Conservation (phyloP, 2,113 vertebrate species). For the Pao palembangensis region DNA sequence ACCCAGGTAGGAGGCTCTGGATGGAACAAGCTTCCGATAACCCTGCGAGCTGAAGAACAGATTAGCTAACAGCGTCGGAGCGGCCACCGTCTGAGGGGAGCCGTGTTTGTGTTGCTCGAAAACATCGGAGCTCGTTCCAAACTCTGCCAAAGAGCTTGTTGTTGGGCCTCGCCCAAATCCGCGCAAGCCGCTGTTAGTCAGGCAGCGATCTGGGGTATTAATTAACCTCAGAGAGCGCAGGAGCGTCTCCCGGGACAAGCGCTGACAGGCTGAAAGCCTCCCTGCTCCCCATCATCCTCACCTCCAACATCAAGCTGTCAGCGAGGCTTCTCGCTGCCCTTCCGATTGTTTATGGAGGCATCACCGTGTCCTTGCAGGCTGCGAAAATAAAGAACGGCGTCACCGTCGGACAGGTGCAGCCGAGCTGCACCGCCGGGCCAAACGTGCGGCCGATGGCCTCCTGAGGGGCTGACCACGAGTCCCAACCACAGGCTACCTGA, state of each 20-base stretch:
- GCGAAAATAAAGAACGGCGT: constrained; percentile 54
- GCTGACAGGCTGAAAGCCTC: constrained; percentile 57
- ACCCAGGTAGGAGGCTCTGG: constrained; percentile 25
- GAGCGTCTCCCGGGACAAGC: constrained; percentile 24
- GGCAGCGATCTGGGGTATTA: constrained; percentile 37
- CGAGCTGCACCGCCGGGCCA: constrained; percentile 1
- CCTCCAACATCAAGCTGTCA: constrained; percentile 64
- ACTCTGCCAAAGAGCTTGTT: too few relatives aligned
- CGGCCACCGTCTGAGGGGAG: too few relatives aligned
- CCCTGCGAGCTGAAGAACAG: too few relatives aligned
- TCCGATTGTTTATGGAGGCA: constrained; percentile 52
- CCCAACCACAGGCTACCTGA: too few relatives aligned
- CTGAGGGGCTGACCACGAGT: too few relatives aligned
- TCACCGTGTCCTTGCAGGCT: constrained; percentile 45
- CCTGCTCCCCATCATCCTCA: constrained; percentile 33
- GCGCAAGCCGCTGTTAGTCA: too few relatives aligned
- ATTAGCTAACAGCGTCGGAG: too few relatives aligned
- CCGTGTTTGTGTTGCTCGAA: too few relatives aligned
- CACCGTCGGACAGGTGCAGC: constrained; percentile 50
- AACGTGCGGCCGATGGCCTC: background rate
- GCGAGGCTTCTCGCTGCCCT: constrained; percentile 18
- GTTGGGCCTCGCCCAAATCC: too few relatives aligned
- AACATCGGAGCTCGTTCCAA: too few relatives aligned
- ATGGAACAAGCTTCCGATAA: too few relatives aligned
- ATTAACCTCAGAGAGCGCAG: constrained; percentile 41